Percentiles rank a stretch among this genome's conserved stretches.
These are phyloP conservation scores for Podarcis muralis DNA, from an alignment of 2,113 vertebrate genomes.

Conservation along the genomic window DNA sequence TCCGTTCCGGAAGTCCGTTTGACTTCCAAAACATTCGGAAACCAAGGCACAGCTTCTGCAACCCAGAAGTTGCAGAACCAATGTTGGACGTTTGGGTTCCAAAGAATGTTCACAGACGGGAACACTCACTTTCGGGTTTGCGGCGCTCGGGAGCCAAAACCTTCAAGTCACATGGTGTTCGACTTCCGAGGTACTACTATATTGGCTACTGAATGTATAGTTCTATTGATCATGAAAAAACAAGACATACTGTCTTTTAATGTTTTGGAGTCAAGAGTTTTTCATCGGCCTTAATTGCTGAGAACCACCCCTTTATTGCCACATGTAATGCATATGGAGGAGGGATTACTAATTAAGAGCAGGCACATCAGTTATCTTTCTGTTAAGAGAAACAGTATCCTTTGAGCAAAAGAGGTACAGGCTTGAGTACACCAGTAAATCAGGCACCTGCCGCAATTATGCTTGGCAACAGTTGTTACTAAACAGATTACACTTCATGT, in stretches of 20 bases:
- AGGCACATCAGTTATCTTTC: not conserved
- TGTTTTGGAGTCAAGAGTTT: not conserved
- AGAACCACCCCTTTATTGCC: constrained; percentile 36
- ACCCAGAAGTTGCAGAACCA: no score
- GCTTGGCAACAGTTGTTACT: not conserved
- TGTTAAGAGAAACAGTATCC: not conserved
- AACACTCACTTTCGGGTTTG: no score
- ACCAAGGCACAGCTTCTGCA: no score
- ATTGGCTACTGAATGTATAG: constrained; percentile 30
- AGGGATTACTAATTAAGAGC: not conserved
- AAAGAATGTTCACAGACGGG: no score
- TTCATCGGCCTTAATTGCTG: constrained; percentile 1
- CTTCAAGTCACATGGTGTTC: no score
- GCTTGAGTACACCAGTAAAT: fast-evolving
- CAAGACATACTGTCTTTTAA: constrained; percentile 16
- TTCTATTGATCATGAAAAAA: constrained; percentile 41
- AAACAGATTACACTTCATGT: constrained; percentile 29
- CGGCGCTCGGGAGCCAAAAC: no score
- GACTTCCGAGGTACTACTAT: no score
- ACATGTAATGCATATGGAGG: not conserved
- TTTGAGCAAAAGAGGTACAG: constrained; percentile 26
- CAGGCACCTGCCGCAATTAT: not conserved
- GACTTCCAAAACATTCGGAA: no score
- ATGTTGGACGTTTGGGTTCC: no score
- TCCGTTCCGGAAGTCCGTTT: no score